These are phyloP conservation scores for Drosophila grimshawi DNA, from an alignment of 1,140 invertebrate genomes.

Conservation along the genomic window DNA sequence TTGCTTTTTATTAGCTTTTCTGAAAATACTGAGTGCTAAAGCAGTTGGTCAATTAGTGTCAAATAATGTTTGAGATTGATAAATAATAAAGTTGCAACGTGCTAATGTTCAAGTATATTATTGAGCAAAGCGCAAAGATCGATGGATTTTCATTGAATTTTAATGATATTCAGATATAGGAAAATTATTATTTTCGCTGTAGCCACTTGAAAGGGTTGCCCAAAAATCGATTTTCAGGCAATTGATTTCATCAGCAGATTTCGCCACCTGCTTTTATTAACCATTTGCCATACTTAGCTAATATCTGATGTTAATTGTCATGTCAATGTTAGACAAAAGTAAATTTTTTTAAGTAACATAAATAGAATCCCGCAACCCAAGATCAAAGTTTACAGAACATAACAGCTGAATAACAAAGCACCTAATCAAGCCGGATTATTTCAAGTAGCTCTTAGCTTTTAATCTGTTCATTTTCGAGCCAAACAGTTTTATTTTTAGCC, in stretches of 20 bases:
- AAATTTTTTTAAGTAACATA: no score
- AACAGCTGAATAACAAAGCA: background rate
- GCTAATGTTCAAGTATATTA: background rate
- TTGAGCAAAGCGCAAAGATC: background rate
- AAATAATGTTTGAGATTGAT: conserved; percentile 16
- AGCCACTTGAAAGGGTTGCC: no score
- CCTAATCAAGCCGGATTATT: background rate
- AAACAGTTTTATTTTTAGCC: conserved; percentile 17
- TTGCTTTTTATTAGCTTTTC: conserved; percentile 13
- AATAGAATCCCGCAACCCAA: no score
- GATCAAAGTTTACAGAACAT: no score
- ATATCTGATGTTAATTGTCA: no score
- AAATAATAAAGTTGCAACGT: background rate
- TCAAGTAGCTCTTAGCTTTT: background rate
- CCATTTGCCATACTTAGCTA: no score
- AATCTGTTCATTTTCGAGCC: background rate
- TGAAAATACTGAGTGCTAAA: conserved; percentile 1
- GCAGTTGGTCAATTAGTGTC: conserved; percentile 28
- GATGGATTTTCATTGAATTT: conserved; percentile 16
- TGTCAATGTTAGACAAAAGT: no score
- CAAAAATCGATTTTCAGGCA: background rate
- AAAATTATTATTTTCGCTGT: no score
- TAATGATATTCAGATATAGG: no score
- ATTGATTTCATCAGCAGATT: no score
- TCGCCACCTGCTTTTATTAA: no score